Evolutionary conservation across 2,888 invertebrate species (phyloP).

Genomic region (Opisthograptis luteolata): DNA sequence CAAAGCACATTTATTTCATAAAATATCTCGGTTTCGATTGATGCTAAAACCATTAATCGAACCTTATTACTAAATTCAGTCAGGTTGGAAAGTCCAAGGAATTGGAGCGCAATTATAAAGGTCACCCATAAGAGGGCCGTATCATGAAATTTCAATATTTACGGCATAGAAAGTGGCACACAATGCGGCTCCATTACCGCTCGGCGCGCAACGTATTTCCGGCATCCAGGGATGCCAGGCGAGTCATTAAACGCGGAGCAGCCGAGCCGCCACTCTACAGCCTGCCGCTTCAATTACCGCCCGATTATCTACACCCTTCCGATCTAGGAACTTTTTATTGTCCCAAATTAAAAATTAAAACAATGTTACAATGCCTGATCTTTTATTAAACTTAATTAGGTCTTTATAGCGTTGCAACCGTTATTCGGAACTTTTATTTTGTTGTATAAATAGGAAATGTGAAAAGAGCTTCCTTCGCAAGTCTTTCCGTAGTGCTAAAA

Average conservation of each 20-base stretch:
- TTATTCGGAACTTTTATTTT: no score
- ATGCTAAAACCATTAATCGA: no score
- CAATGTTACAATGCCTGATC: slow-evolving; percentile 2
- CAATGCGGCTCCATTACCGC: slow-evolving; percentile 78
- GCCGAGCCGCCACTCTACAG: slow-evolving; percentile 38
- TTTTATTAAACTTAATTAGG: not conserved
- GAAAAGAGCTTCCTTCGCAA: no score
- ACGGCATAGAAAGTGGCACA: slow-evolving; percentile 76
- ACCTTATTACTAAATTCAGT: not conserved
- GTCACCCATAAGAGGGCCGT: slow-evolving; percentile 61
- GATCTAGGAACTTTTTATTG: slow-evolving; percentile 39
- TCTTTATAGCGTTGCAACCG: not conserved
- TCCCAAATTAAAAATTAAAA: slow-evolving; percentile 41
- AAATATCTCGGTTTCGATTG: no score
- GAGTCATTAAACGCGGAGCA: slow-evolving; percentile 74
- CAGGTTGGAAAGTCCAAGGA: slow-evolving; percentile 28
- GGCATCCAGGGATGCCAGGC: slow-evolving; percentile 62
- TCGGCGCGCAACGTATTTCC: slow-evolving; percentile 79
- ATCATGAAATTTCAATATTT: slow-evolving; percentile 78
- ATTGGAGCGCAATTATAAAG: slow-evolving; percentile 50
- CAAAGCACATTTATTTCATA: no score
- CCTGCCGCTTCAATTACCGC: slow-evolving; percentile 70
- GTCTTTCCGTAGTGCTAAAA: no score
- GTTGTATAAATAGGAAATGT: no score
- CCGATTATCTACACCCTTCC: slow-evolving; percentile 63